Conservation (phyloP, 2,888 invertebrate species). For the Perizoma affinitatum region DNA sequence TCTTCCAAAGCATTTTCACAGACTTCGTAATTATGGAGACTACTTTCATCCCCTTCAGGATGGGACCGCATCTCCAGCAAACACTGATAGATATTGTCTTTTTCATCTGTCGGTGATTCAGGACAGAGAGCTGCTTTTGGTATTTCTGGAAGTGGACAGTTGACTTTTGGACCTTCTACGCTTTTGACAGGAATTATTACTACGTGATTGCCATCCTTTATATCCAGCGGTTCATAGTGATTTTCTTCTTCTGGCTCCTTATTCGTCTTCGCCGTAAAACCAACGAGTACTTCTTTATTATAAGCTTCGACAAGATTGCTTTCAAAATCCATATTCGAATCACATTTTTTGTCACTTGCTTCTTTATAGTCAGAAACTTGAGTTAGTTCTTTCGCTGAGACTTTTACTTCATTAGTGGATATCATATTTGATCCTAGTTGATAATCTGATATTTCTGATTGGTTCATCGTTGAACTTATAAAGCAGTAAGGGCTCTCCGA, state of each 20-base stretch:
- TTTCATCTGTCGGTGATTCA: slow-evolving; percentile 42
- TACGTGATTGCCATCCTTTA: slow-evolving; percentile 61
- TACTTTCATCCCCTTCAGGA: slow-evolving; percentile 77
- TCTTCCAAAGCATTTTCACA: slow-evolving; percentile 73
- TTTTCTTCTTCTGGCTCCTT: slow-evolving; percentile 61
- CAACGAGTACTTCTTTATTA: slow-evolving; percentile 71
- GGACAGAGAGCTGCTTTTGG: slow-evolving; percentile 56
- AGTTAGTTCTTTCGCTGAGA: slow-evolving; percentile 57
- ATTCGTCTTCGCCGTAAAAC: slow-evolving; percentile 63
- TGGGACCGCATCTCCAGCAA: slow-evolving; percentile 77
- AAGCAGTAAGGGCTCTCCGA: slow-evolving; percentile 69
- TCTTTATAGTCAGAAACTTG: slow-evolving; percentile 41
- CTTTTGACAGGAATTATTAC: slow-evolving; percentile 67
- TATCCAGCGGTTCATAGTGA: slow-evolving; percentile 77
- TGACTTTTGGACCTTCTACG: slow-evolving; percentile 70
- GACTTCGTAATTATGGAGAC: slow-evolving; percentile 82
- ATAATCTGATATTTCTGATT: slow-evolving; percentile 35
- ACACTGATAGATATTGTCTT: slow-evolving; percentile 77
- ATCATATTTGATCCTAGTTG: slow-evolving; percentile 39
- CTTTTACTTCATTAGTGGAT: slow-evolving; percentile 49
- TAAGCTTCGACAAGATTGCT: slow-evolving; percentile 75
- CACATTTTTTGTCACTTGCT: slow-evolving; percentile 51
- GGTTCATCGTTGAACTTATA: slow-evolving; percentile 60
- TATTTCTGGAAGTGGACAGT: slow-evolving; percentile 80
- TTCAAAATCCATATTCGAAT: slow-evolving; percentile 70